These are phyloP conservation scores for Xyliphius kryptos DNA, from an alignment of 2,113 vertebrate species.

Conservation along the genomic window DNA sequence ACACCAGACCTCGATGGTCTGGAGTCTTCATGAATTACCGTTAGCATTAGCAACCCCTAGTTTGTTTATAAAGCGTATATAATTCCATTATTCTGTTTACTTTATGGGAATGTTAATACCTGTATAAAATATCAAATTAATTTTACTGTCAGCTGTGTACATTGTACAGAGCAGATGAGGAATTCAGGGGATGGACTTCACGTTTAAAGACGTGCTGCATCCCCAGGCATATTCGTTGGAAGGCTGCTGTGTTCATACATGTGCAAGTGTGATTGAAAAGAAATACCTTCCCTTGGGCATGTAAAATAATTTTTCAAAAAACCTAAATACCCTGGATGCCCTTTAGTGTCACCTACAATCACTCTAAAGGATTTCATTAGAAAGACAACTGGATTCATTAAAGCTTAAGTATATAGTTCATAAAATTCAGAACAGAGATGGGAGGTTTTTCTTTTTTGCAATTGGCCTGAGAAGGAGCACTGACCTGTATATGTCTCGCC, in stretches of 20 bases:
- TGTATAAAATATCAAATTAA: constrained; percentile 44
- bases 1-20: too few relatives aligned
- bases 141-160: constrained; percentile 28
- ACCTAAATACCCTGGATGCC: too few relatives aligned
- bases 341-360: too few relatives aligned
- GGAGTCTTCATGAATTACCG: too few relatives aligned
- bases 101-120: constrained; percentile 11
- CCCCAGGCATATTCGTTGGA: constrained; percentile 20
- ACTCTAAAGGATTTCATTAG: not conserved
- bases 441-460: too few relatives aligned
- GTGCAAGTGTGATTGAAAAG: not conserved
- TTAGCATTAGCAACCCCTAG: too few relatives aligned
- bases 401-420: not conserved
- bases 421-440: not conserved
- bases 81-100: not conserved
- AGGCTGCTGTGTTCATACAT: constrained; percentile 30
- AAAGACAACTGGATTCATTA: constrained; percentile 4
- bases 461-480: constrained; percentile 12
- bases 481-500: constrained; percentile 46
- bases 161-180: constrained; percentile 46
- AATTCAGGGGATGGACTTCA: constrained; percentile 40
- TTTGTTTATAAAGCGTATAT: too few relatives aligned
- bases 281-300: constrained; percentile 1
- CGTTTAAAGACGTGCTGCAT: not conserved
- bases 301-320: not conserved